Evolutionary conservation across 2,113 vertebrate species (phyloP), one percentile per base, ranked within the genome.

Genomic region (Halcyon senegalensis): DNA sequence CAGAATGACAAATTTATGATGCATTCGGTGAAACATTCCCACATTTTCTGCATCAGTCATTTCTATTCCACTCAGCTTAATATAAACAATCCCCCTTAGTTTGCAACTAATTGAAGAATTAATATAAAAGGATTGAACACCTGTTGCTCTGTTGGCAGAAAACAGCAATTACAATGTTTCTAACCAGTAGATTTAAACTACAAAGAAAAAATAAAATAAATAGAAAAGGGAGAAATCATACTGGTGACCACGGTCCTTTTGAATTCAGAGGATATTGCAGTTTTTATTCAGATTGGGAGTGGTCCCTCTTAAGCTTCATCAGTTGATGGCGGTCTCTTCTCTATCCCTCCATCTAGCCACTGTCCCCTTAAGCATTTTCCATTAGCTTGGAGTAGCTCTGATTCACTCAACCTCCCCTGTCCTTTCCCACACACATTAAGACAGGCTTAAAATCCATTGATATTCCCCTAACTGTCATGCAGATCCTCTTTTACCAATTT

Each of bases 61-160:
- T 96, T 92, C 91, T 94, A 85, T 64, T 95, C 10, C 33, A 39
- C 89, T 95, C 74, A 91, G 77, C 69, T 94, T 84, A 87, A 86
- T 91, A 94, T 79, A 96, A 96, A 96, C 91, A 97, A 87, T 73
- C 58, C 19, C 44, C 28, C 74, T 79, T 92, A 87, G 82, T 96
- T 93, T 94, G 77, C 59, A 92, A 89, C 81, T 95, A 97, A 96
- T 95, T 96, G 91, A 96, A 94, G 91, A 96, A 96, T 92, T 96
- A 95, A 92, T 95, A 94, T 66, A 94, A 94, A 95, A 89, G 82
- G 78, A 93, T 90, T 87, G 87, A 96, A 93, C 95, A 96, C 91
- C 89, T 95, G 91, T 97, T 95, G 92, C 77, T 91, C 87, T 88
- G 56, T 78, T 95, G 94, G 94, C 79, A 94, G 83, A 91, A 90